Conservation (phyloP, 2,113 vertebrate species). For the Lanius collurio region DNA sequence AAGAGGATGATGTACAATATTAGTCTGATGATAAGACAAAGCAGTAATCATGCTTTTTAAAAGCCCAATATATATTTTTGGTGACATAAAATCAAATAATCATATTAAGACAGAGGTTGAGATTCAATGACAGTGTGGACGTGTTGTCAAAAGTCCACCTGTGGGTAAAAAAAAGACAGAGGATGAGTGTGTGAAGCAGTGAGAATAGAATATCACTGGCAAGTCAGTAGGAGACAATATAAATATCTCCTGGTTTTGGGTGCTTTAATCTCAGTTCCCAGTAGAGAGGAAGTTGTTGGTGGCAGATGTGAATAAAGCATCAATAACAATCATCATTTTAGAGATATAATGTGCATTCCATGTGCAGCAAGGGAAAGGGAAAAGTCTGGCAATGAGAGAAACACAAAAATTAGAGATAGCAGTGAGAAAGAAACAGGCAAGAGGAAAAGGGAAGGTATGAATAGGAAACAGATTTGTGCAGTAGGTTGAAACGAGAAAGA, state of each 20-base stretch:
- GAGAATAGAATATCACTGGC: background rate
- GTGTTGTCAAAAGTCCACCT: background rate
- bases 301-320: background rate
- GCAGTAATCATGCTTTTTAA: background rate
- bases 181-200: accelerated
- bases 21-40: background rate
- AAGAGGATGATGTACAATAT: background rate
- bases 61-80: background rate
- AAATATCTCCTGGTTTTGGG: background rate
- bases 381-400: background rate
- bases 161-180: background rate
- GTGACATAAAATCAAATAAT: background rate
- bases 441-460: background rate
- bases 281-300: background rate
- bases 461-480: background rate
- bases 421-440: background rate
- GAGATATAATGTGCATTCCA: background rate
- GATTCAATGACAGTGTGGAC: background rate
- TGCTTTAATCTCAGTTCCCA: background rate
- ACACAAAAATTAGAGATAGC: background rate
- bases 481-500: background rate
- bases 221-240: background rate
- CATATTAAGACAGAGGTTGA: background rate
- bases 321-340: background rate
- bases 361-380: background rate